Percentiles rank a stretch among this genome's conserved stretches.
These are phyloP conservation scores for Chrysodeixis includens DNA, from an alignment of 2,888 invertebrate genomes.

Conservation along the genomic window DNA sequence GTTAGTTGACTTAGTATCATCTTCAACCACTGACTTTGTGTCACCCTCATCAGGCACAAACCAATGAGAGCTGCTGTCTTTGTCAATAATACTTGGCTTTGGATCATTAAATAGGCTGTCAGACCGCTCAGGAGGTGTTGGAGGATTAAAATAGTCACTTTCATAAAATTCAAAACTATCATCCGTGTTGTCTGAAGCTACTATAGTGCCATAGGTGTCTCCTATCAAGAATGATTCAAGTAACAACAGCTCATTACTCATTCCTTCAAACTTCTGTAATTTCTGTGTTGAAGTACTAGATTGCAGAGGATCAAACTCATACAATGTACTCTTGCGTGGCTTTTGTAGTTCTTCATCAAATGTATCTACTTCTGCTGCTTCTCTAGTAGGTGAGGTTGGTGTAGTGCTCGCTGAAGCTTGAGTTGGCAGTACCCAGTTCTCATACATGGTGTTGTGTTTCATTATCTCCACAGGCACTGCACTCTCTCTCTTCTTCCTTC, in stretches of 20 bases:
- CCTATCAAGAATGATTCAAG: slow-evolving; percentile 92
- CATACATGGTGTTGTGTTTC: slow-evolving; percentile 81
- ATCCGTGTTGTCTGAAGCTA: slow-evolving; percentile 80
- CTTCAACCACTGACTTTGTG: slow-evolving; percentile 57
- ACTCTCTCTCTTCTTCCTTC: slow-evolving; percentile 71
- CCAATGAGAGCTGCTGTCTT: slow-evolving; percentile 84
- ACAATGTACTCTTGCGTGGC: slow-evolving; percentile 90
- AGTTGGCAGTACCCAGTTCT: slow-evolving; percentile 79
- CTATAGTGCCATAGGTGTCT: slow-evolving; percentile 91
- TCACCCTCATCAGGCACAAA: slow-evolving; percentile 69
- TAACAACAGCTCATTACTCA: slow-evolving; percentile 90
- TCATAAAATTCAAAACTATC: slow-evolving; percentile 77
- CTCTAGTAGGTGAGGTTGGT: slow-evolving; percentile 2
- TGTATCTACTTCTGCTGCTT: slow-evolving; percentile 10
- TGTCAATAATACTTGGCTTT: slow-evolving; percentile 59
- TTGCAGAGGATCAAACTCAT: slow-evolving; percentile 92
- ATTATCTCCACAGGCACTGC: slow-evolving; percentile 65
- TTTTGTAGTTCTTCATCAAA: slow-evolving; percentile 47
- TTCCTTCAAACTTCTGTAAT: slow-evolving; percentile 76
- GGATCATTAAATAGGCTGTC: slow-evolving; percentile 90
- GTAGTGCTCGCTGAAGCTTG: slow-evolving; percentile 51
- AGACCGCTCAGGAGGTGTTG: slow-evolving; percentile 90
- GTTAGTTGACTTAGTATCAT: slow-evolving; percentile 67
- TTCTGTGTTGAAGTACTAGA: slow-evolving; percentile 62
- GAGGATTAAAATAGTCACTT: slow-evolving; percentile 87